These are phyloP conservation scores for Mesocentrotus franciscanus DNA, from an alignment of 53 echinoderm and acorn worm species.

Conservation along the genomic window DNA sequence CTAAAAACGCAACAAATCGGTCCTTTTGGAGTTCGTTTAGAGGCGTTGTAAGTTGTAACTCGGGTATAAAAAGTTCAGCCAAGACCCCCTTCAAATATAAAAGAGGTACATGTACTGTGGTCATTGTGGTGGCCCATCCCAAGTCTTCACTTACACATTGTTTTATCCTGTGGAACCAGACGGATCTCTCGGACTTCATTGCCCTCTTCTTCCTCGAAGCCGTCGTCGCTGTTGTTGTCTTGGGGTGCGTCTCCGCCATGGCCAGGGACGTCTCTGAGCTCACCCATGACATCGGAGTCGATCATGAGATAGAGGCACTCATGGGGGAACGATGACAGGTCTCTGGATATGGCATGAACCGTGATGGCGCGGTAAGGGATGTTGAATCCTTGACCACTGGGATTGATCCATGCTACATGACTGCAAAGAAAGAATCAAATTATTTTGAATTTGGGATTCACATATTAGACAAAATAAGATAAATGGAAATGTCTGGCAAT, in stretches of 20 bases:
- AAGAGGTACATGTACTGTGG: too few relatives aligned
- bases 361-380: constrained; percentile 94
- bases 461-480: neutral
- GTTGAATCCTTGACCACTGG: constrained; percentile 77
- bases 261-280: constrained; percentile 47
- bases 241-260: neutral
- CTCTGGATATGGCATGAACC: constrained; percentile 91
- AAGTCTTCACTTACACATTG: constrained; percentile 74
- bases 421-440: constrained; percentile 49
- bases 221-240: constrained; percentile 53
- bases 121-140: too few relatives aligned
- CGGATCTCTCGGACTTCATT: constrained; percentile 84
- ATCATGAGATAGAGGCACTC: constrained; percentile 97
- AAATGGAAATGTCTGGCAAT: neutral
- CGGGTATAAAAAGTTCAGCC: too few relatives aligned
- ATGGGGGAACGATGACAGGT: constrained; percentile 87
- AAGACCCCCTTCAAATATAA: too few relatives aligned
- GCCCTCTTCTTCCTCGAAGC: constrained; percentile 57
- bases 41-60: too few relatives aligned
- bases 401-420: constrained; percentile 82
- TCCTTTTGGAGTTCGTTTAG: too few relatives aligned
- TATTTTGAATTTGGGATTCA: neutral
- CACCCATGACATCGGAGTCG: constrained; percentile 76
- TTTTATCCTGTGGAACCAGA: constrained; percentile 84
- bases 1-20: too few relatives aligned